Evolutionary conservation across 2,113 vertebrate genomes (phyloP).

Genomic region (Eudyptes chrysolophus): DNA sequence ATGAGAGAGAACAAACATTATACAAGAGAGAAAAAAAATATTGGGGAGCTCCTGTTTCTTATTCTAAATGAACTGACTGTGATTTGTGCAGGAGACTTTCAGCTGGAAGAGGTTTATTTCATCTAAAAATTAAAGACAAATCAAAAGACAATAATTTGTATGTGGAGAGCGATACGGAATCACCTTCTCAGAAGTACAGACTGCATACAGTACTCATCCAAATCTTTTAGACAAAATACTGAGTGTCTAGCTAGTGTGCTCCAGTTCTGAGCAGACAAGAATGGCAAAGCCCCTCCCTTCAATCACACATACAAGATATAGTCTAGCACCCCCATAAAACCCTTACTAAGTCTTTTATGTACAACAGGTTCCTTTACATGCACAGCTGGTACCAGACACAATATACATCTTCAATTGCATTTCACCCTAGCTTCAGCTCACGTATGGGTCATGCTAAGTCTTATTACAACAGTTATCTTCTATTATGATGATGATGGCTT

Average conservation of each 20-base stretch:
- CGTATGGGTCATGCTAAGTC: not conserved
- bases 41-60: not conserved
- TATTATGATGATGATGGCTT: not conserved
- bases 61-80: not conserved
- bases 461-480: conserved; percentile 31
- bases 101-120: not conserved
- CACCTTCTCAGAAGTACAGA: not conserved
- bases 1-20: not conserved
- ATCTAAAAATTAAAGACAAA: not conserved
- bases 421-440: not conserved
- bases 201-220: not conserved
- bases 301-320: not conserved
- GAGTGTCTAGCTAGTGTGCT: not conserved
- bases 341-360: not conserved
- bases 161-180: not conserved
- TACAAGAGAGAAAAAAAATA: not conserved
- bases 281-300: not conserved
- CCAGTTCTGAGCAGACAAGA: not conserved
- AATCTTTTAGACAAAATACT: not conserved
- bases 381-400: not conserved
- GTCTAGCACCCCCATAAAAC: not conserved
- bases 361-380: not conserved
- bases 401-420: not conserved
- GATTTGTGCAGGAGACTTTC: not conserved
- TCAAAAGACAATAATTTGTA: not conserved